These are phyloP conservation scores for Lasioglossum vierecki DNA, from an alignment of 2,888 invertebrate species.

Conservation along the genomic window DNA sequence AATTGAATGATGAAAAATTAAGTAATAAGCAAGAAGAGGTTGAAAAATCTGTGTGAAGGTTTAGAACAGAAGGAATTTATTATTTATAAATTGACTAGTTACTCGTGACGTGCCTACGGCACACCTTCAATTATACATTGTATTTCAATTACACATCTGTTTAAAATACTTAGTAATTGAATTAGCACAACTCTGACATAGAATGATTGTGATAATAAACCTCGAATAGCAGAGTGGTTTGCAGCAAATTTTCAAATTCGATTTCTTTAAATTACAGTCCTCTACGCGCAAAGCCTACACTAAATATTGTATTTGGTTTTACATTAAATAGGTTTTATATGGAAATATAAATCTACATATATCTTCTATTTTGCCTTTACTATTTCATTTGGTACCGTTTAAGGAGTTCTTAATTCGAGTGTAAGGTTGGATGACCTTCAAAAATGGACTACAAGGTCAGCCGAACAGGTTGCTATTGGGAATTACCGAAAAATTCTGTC, in stretches of 20 bases:
- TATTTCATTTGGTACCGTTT: not conserved
- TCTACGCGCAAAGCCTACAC: not conserved
- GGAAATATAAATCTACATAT: not conserved
- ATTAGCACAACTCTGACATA: too few relatives aligned
- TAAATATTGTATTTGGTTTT: not conserved
- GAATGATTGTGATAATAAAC: not conserved
- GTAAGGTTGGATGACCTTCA: not conserved
- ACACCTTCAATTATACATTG: too few relatives aligned
- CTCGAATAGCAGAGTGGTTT: not conserved
- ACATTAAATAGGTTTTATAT: not conserved
- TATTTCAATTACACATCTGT: too few relatives aligned
- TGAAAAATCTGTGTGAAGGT: too few relatives aligned
- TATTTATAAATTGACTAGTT: too few relatives aligned
- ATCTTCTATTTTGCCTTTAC: not conserved
- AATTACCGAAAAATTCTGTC: constrained; percentile 2
- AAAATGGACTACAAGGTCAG: constrained; percentile 1
- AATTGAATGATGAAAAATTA: too few relatives aligned
- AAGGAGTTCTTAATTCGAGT: not conserved
- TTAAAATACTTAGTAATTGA: too few relatives aligned
- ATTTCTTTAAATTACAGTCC: not conserved
- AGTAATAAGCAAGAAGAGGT: too few relatives aligned
- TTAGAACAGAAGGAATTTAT: too few relatives aligned
- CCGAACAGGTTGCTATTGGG: not conserved
- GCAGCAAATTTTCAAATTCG: not conserved
- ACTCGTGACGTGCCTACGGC: too few relatives aligned